These are phyloP conservation scores for Sylvia atricapilla DNA, from an alignment of 2,113 vertebrate species.

Conservation along the genomic window DNA sequence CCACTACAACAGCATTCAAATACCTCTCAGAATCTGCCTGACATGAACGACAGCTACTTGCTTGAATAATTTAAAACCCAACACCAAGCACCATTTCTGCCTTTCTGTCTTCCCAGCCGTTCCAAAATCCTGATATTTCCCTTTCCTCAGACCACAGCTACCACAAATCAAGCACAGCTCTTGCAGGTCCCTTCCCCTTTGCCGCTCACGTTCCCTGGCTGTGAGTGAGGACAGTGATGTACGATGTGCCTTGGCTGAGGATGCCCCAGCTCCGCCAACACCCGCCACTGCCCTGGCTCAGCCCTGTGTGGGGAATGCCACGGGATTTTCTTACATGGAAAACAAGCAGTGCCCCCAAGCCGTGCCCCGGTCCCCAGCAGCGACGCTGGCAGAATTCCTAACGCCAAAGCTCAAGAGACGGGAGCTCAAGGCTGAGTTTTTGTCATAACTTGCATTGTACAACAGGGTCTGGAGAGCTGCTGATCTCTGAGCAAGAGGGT, in stretches of 20 bases:
- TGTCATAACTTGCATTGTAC: neutral
- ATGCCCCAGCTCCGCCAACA: neutral
- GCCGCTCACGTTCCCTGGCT: neutral
- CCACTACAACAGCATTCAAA: neutral
- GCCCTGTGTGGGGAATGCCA: neutral
- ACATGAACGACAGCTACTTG: neutral
- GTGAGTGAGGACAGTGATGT: neutral
- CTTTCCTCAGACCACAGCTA: neutral
- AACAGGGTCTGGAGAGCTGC: neutral
- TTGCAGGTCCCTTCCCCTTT: neutral
- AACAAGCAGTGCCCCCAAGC: neutral
- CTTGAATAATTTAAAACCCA: neutral
- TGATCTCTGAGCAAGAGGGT: neutral
- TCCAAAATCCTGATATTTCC: neutral
- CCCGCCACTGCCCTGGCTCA: rapidly evolving
- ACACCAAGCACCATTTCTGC: neutral
- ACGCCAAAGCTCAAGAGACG: neutral
- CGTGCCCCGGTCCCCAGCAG: neutral
- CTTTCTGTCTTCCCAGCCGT: neutral
- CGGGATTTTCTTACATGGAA: neutral
- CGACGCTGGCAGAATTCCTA: neutral
- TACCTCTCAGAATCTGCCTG: neutral
- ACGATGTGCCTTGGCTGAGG: neutral
- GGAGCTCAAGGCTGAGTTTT: neutral
- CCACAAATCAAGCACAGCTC: neutral